Evolutionary conservation across 2,888 invertebrate genomes (phyloP), one percentile per base, ranked within the genome.

Genomic region (Magallana nippona): DNA sequence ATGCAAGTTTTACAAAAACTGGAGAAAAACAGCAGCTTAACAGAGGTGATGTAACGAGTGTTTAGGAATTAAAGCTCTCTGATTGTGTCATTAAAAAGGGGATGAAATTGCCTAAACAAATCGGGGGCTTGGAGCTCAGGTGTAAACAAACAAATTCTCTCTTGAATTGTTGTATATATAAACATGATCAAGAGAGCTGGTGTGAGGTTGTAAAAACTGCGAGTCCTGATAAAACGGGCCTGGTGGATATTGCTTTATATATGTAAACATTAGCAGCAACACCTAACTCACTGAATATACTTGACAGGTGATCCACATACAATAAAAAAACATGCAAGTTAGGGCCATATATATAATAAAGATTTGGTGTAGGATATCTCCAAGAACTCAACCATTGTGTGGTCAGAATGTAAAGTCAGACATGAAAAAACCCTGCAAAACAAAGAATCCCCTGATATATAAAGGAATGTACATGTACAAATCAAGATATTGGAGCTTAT

Each of bases 91-190:
- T 32, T 71, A 27, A 71, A 44, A 44, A 32, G 71, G 71, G 32
- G 32, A 71, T 71, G 13, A 15, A 71, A 71, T 27, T 44, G 44
- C 44, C 71, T 71, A 71, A 71, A 71, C 71, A 71, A 32, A 63
- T 11, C 27, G 19, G 13, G 32, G 17, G 13, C 22, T 71, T 27
- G 22, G 32, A 71, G 2, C 13, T 27, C 3, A 27, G 32, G 22
- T 15, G 15, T 71, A 27, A 27, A 71, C 27, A 71, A 71, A 71
- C 27, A 71, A 27, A 13, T 71, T 71, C 27, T 22, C 71, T 71
- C 2, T 22, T 15, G 27, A 71, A 71, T 71, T 32, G 27, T 71
- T 71, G 71, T 32, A 27, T 32, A 71, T 8, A 71, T 27, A 71
- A 60, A 60, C 60, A 60, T 60, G 60, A 60, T 60, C 17, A 60